These are phyloP conservation scores for Epiperipatus broadwayi DNA, from an alignment of 2,888 invertebrate genomes.

Conservation along the genomic window DNA sequence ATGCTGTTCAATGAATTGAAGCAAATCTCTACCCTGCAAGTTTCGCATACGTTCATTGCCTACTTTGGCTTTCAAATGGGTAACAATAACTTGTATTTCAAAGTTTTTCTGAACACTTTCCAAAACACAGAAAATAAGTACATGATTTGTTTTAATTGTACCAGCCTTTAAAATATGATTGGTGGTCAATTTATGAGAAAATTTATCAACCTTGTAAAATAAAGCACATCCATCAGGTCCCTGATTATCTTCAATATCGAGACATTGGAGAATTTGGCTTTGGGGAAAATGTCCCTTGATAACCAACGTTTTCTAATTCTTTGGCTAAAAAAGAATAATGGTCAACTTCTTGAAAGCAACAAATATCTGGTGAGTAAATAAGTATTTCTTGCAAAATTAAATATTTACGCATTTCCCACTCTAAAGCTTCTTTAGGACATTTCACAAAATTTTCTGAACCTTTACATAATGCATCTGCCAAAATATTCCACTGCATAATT, in stretches of 20 bases:
- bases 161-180: no score
- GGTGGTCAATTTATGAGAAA: no score
- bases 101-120: background rate
- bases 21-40: no score
- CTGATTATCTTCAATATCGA: no score
- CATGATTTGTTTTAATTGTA: no score
- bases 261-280: slow-evolving; percentile 59
- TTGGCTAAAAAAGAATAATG: slow-evolving; percentile 47
- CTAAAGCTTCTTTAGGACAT: slow-evolving; percentile 47
- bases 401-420: slow-evolving; percentile 45
- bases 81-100: no score
- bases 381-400: slow-evolving; percentile 50
- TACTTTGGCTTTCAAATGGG: slow-evolving; percentile 57
- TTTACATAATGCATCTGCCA: no score
- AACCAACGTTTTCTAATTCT: slow-evolving; percentile 42
- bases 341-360: slow-evolving; percentile 55
- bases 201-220: slow-evolving; percentile 44
- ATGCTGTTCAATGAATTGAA: no score
- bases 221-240: slow-evolving; percentile 61
- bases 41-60: no score
- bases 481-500: slow-evolving; percentile 48
- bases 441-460: slow-evolving; percentile 51
- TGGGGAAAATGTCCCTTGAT: slow-evolving; percentile 46
- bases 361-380: slow-evolving; percentile 44
- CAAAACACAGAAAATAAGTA: no score